Percentiles rank a stretch among this genome's conserved stretches.
Evolutionary conservation across 1,140 invertebrate genomes (phyloP).

Genomic region (Bombus vancouverensis): DNA sequence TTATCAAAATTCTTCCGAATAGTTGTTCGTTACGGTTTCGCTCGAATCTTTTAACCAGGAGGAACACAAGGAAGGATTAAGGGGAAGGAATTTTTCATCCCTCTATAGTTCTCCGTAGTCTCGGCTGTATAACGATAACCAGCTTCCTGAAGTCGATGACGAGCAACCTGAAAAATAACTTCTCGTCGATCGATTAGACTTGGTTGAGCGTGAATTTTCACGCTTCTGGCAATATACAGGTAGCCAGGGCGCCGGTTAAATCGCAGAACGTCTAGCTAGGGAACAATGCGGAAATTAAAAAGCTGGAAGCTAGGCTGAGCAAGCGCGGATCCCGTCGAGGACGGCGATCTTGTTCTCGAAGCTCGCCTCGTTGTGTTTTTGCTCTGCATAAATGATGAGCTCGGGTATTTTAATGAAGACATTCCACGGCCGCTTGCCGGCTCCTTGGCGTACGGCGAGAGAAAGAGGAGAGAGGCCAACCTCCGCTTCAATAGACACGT

Average conservation of each 20-base stretch:
- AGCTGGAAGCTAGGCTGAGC: constrained; percentile 30
- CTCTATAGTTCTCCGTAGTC: too few relatives aligned
- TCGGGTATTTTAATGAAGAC: constrained; percentile 78
- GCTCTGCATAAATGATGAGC: constrained; percentile 78
- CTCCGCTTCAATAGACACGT: constrained; percentile 62
- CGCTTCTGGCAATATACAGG: neutral
- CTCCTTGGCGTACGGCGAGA: constrained; percentile 67
- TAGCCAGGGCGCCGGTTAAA: constrained; percentile 9
- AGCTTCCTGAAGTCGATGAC: too few relatives aligned
- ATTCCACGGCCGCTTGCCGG: constrained; percentile 73
- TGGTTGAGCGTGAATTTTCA: constrained; percentile 20
- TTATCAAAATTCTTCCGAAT: neutral
- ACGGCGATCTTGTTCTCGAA: constrained; percentile 38
- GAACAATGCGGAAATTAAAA: constrained; percentile 57
- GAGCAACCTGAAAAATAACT: neutral
- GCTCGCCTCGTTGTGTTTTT: constrained; percentile 74
- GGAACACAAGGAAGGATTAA: too few relatives aligned
- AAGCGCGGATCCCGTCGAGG: constrained; percentile 3
- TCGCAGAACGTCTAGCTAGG: constrained; percentile 9
- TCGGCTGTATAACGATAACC: too few relatives aligned
- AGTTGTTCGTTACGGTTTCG: too few relatives aligned
- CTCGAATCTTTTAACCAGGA: accelerated
- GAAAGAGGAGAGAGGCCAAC: constrained; percentile 57
- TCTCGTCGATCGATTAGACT: neutral
- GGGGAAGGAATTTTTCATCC: too few relatives aligned